A percentile compares a stretch with the other conserved stretches of the same genome.
These are phyloP conservation scores for Drosophila nr. medialis DNA, from an alignment of 2,888 invertebrate species.

Conservation along the genomic window DNA sequence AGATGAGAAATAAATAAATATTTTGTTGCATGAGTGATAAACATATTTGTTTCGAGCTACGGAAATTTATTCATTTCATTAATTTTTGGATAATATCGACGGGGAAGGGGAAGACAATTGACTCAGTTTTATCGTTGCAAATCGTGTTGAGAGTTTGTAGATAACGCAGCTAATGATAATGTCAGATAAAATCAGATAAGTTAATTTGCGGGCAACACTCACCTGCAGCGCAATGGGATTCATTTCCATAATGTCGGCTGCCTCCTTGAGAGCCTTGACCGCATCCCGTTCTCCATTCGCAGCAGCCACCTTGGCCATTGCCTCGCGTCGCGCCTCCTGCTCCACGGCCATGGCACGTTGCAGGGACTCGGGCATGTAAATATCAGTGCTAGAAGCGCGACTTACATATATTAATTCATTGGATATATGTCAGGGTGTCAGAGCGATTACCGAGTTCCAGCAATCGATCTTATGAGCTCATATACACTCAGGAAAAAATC, in stretches of 20 bases:
- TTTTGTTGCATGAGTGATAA: not conserved
- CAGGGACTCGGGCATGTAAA: conserved; percentile 61
- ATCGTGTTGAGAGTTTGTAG: conserved; percentile 68
- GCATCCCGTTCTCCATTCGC: conserved; percentile 70
- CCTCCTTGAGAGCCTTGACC: conserved; percentile 63
- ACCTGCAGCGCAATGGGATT: conserved; percentile 70
- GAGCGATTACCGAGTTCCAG: not conserved
- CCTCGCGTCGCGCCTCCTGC: conserved; percentile 69
- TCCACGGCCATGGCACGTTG: conserved; percentile 73
- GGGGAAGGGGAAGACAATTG: conserved; percentile 65
- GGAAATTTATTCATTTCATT: conserved; percentile 19
- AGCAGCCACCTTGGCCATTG: conserved; percentile 69
- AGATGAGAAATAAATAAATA: not conserved
- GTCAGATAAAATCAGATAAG: not conserved
- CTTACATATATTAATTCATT: not conserved
- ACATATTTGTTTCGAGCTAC: not conserved
- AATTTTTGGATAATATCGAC: conserved; percentile 56
- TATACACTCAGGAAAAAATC: not conserved
- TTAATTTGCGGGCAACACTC: not conserved
- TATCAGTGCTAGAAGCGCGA: conserved; percentile 54
- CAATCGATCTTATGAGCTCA: not conserved
- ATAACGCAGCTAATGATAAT: conserved; percentile 53
- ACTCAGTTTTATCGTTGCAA: conserved; percentile 55
- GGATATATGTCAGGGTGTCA: not conserved
- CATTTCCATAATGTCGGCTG: conserved; percentile 65